Base-by-base conservation (phyloP, 2,888 invertebrate genomes). In the Rhyacophila evoluta region DNA sequence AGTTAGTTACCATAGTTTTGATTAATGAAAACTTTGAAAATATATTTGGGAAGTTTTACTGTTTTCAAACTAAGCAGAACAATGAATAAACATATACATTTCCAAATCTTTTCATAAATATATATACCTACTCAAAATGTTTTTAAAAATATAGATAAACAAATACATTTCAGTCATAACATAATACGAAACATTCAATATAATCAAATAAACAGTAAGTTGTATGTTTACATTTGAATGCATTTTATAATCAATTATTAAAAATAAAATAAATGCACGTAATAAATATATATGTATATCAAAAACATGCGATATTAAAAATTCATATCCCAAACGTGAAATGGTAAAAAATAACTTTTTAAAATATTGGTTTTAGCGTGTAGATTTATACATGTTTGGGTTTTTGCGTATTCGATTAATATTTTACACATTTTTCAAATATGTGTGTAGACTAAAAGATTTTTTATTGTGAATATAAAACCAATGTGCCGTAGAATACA, bases 221-320 rank as follows among this genome's bases (percentile, higher is more conserved):
- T 29, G 12, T 29, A 28, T 69, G 69, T 69, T 15, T 69, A 69
- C 33, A 29, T 69, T 29, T 69, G 11, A 15, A 33, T 29, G 28
- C 33, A 69, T 69, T 69, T 29, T 29, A 69, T 69, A 27, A 69
- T 29, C 33, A 69, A 69, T 69, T 12, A n/a, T 15, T 41, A 69
- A 28, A 28, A 69, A 29, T n/a, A 69, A 69, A 69, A 69, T 11
- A 15, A 29, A 55, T 55, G 55, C 55, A 55, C 39, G 4, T 55
- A 55, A 19, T 55, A 55, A 55, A 25, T 55, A 33, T 4, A 33
- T 33, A 33, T 33, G 29, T 55, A 55, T 55, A 19, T 19, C 15
- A 41, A 55, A 19, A 55, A 55, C 55, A 55, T 55, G 55, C 55
- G 55, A 8, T 55, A 55, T 19, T 19, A 55, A 25, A 55, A 55